phyloP scores from a whole-genome alignment of 2,113 vertebrate genomes.

The Elephantulus edwardii region DNA sequence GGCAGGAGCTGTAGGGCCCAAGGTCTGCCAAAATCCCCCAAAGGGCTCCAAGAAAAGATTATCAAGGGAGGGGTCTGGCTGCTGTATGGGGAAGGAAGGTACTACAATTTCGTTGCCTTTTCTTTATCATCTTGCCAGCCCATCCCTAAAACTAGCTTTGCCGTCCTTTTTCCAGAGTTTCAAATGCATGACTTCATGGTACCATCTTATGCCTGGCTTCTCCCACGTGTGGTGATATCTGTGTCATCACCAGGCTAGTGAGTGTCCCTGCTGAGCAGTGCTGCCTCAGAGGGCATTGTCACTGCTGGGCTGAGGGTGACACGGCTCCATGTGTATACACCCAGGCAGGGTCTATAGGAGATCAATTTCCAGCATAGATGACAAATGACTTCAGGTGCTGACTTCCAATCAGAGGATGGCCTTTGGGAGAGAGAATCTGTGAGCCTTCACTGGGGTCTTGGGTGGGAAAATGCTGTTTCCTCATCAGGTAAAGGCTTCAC shows the following conservation, averaged over 20 bases:
- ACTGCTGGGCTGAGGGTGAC: not conserved
- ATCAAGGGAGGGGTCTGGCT: no score
- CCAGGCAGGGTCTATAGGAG: not conserved
- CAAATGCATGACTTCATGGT: not conserved
- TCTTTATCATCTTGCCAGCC: not conserved
- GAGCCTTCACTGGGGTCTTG: not conserved
- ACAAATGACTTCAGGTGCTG: not conserved
- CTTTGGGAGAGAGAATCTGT: not conserved
- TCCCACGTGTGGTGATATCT: not conserved
- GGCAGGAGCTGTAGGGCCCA: no score
- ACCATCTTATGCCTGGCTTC: not conserved
- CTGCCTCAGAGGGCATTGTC: not conserved
- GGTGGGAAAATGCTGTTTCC: not conserved
- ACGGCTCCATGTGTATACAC: not conserved
- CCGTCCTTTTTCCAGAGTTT: not conserved
- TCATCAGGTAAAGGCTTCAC: not conserved
- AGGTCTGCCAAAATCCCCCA: fast-evolving
- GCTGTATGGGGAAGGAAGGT: not conserved
- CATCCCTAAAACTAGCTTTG: not conserved
- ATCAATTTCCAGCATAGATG: not conserved
- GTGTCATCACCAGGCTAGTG: not conserved
- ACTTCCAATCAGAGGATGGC: not conserved
- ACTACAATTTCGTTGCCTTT: not conserved
- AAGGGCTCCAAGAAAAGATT: not conserved
- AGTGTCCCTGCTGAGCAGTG: not conserved